Conservation (phyloP, 92 coral and sea anemone species). For the Ricordea florida region DNA sequence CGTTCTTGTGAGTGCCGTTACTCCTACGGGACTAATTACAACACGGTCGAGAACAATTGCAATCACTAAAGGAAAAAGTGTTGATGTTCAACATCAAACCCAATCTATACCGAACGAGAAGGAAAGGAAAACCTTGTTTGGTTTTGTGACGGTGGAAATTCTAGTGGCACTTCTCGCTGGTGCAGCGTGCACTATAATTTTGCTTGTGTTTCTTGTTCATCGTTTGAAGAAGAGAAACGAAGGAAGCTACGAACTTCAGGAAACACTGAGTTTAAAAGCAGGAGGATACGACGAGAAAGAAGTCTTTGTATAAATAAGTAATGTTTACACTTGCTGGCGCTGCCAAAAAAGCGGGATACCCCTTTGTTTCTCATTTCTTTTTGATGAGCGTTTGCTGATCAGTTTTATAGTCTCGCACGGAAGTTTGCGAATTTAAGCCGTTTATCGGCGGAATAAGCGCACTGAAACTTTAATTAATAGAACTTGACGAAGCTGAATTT, state of each 20-base stretch:
- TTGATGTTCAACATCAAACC: neutral
- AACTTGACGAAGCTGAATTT: too few relatives aligned
- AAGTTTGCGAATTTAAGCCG: too few relatives aligned
- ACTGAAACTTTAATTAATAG: too few relatives aligned
- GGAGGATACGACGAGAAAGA: slow-evolving; percentile 73
- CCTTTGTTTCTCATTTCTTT: neutral
- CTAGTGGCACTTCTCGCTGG: slow-evolving; percentile 85
- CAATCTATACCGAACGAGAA: neutral
- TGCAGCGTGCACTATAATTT: slow-evolving; percentile 72
- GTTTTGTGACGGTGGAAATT: slow-evolving; percentile 80
- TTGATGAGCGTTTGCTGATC: neutral
- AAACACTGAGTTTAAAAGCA: slow-evolving; percentile 64
- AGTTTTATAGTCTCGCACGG: neutral
- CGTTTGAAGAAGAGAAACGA: slow-evolving; percentile 85
- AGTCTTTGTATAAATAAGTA: slow-evolving; percentile 73
- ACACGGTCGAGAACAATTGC: neutral
- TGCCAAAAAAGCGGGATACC: too few relatives aligned
- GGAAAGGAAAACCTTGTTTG: slow-evolving; percentile 63
- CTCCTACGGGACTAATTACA: neutral
- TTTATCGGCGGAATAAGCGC: too few relatives aligned
- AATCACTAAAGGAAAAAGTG: neutral
- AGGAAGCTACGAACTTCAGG: slow-evolving; percentile 86
- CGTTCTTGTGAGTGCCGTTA: too few relatives aligned
- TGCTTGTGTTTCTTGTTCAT: slow-evolving; percentile 76
- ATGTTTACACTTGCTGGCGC: too few relatives aligned